These are phyloP conservation scores for Fringilla coelebs DNA, from an alignment of 2,797 vertebrate genomes.

Conservation along the genomic window DNA sequence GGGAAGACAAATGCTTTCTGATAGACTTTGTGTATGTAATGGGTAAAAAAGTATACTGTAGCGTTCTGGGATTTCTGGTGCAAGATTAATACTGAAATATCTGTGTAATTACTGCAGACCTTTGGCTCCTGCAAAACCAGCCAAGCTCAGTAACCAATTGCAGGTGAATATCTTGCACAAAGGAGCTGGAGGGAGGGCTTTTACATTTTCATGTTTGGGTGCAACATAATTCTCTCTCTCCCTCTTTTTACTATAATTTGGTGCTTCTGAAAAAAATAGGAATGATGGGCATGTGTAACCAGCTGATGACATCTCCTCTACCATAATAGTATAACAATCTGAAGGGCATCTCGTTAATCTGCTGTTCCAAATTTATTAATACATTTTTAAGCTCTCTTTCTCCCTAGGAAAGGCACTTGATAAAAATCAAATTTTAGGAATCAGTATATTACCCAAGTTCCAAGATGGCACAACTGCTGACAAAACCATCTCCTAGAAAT, in stretches of 20 bases:
- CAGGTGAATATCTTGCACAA: background rate
- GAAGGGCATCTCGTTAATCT: constrained; percentile 1
- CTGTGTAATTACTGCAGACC: background rate
- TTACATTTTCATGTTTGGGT: background rate
- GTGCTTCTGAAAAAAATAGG: background rate
- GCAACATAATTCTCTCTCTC: background rate
- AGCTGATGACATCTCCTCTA: background rate
- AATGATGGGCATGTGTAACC: background rate
- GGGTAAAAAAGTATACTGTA: constrained; percentile 83
- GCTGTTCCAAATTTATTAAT: background rate
- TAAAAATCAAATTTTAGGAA: constrained; percentile 14
- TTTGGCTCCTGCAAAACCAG: background rate
- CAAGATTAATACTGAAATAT: background rate
- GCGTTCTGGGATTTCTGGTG: background rate
- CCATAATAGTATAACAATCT: background rate
- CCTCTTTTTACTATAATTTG: background rate
- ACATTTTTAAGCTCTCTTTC: background rate
- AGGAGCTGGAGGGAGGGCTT: background rate
- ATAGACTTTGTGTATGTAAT: constrained; percentile 89
- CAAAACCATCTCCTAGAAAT: constrained; percentile 64
- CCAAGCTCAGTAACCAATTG: background rate
- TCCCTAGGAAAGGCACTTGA: background rate
- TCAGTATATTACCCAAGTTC: background rate
- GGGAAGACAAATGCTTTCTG: constrained; percentile 92
- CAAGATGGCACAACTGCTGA: constrained; percentile 61